These are phyloP conservation scores for Agonopterix alstromeriana DNA, from an alignment of 2,888 invertebrate species.

Conservation along the genomic window DNA sequence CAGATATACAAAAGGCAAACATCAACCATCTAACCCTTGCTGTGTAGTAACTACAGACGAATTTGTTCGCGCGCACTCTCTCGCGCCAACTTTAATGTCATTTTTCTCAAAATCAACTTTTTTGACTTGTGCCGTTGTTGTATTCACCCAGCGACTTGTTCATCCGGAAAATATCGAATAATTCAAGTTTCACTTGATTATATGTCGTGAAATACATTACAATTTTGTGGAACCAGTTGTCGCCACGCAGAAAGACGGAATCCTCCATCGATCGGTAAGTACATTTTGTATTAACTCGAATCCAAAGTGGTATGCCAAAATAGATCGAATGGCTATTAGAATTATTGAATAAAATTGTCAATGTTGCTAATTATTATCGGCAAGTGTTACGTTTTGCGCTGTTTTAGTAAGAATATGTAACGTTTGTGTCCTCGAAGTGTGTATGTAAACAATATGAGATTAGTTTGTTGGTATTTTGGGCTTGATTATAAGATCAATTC, in stretches of 20 bases:
- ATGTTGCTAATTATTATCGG: slow-evolving; percentile 21
- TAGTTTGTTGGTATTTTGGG: background rate
- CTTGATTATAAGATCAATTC: too few relatives aligned
- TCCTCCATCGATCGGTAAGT: slow-evolving; percentile 24
- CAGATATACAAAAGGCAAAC: too few relatives aligned
- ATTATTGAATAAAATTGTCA: slow-evolving; percentile 22
- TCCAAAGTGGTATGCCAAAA: slow-evolving; percentile 32
- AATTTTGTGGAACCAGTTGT: slow-evolving; percentile 13
- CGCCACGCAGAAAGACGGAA: background rate
- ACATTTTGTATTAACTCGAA: slow-evolving; percentile 14
- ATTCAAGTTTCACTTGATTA: slow-evolving; percentile 22
- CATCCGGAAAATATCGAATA: slow-evolving; percentile 26
- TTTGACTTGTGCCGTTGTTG: too few relatives aligned
- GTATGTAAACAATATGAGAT: slow-evolving; percentile 1
- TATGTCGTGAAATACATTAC: slow-evolving; percentile 27
- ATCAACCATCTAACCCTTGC: too few relatives aligned
- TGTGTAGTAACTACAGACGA: too few relatives aligned
- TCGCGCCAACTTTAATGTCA: too few relatives aligned
- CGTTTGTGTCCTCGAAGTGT: background rate
- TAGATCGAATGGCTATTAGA: slow-evolving; percentile 40
- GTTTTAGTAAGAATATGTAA: background rate
- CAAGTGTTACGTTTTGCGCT: background rate
- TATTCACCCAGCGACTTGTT: too few relatives aligned
- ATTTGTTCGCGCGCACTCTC: too few relatives aligned
- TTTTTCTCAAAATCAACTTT: too few relatives aligned